phyloP scores from a whole-genome alignment of 2,888 invertebrate genomes.

The Cylindroiulus punctatus region DNA sequence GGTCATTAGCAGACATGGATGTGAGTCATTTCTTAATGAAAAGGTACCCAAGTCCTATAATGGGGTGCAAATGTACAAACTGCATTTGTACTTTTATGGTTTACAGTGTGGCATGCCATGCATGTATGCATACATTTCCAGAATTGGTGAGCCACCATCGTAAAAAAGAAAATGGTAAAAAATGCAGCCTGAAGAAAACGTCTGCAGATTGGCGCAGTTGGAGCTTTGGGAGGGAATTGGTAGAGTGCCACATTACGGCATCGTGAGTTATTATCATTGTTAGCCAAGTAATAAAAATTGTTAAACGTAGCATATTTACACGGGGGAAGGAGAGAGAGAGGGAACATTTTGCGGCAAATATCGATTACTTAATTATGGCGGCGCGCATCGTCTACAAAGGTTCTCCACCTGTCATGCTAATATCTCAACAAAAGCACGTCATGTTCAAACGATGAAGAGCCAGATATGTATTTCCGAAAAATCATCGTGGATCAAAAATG shows the following conservation, averaged over 20 bases:
- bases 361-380: constrained; percentile 35
- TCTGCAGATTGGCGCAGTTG: not conserved
- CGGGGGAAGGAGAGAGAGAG: not conserved
- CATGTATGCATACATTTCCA: too few relatives aligned
- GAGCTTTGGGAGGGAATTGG: not conserved
- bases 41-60: too few relatives aligned
- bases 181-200: too few relatives aligned
- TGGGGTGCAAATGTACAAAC: too few relatives aligned
- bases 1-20: too few relatives aligned
- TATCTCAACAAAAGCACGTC: constrained; percentile 12
- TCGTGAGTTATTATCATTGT: constrained; percentile 16
- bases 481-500: not conserved
- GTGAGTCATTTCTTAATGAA: too few relatives aligned
- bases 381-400: constrained; percentile 15
- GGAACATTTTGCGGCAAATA: not conserved
- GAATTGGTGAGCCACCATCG: too few relatives aligned
- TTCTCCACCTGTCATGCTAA: constrained; percentile 34
- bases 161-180: too few relatives aligned
- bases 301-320: constrained; percentile 31
- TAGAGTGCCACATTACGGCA: constrained; percentile 15
- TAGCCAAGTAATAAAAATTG: constrained; percentile 12
- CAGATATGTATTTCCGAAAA: not conserved
- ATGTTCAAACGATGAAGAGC: not conserved
- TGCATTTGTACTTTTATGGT: too few relatives aligned
- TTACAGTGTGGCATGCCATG: too few relatives aligned